Base-by-base conservation (phyloP, 2,113 vertebrate genomes). In the Limnothrissa miodon region DNA sequence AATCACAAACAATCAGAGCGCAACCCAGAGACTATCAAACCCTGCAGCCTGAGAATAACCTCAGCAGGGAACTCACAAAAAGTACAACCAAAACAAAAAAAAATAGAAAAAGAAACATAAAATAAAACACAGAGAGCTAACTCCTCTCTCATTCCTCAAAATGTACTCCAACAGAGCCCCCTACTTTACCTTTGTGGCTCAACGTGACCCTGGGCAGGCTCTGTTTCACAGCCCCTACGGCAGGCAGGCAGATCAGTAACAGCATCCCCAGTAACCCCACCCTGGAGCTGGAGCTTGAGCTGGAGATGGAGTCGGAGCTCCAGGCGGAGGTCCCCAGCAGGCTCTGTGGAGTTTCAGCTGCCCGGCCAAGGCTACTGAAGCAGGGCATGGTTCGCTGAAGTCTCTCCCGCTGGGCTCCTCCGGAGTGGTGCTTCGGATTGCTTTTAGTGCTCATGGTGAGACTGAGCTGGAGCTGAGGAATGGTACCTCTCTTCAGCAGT, bases 121-220 rank as follows among this genome's bases (percentile, higher is more conserved):
- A 48, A 33, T 42, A 19, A 36, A 25, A 56, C n/a, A 56, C 15
- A 51, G 29, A 48, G 21, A 74, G 29, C 66, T 4, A 23, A 66
- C 59, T 66, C 66, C 33, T 29, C 39, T 62, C 36, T 53, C 21
- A 1, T 23, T 15, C 36, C 80, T 33, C 11, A 33, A 81, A 29
- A 74, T 33, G 13, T 15, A 9, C 39, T 70, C 56, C 39, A 42
- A 44, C 23, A 36, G 39, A 36, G 44, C 79, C 82, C 36, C 81
- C 25, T 82, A 82, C 82, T 91, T 95, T 96, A 99, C 98, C 98
- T 97, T 95, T 97, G 89, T 98, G 95, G 88, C 94, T 95, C 84
- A 98, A 95, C 89, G 95, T 97, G 87, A 98, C 95, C 82, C 98
- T 94, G 81, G 98, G 97, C 83, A 99, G 90, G 87, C 94, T 97